Percentiles rank a stretch among this genome's conserved stretches.
Conservation (phyloP, 2,113 vertebrate species). For the Trematomus loennbergii region DNA sequence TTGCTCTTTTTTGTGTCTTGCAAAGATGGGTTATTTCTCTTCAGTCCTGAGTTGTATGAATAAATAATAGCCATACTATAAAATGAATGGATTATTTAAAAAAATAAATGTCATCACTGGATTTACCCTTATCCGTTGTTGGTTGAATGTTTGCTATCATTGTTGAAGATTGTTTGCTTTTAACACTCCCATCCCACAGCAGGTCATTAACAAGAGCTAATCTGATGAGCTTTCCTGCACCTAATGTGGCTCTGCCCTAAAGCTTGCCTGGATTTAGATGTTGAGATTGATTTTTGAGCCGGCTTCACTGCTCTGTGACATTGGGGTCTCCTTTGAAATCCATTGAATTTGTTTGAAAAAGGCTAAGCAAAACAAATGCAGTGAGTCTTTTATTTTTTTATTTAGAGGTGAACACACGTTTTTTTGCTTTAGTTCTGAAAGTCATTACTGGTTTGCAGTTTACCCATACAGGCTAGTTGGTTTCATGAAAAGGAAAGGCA, state of each 20-base stretch:
- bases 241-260: slow-evolving; percentile 23
- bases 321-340: slow-evolving; percentile 13
- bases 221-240: slow-evolving; percentile 2
- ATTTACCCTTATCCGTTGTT: not conserved
- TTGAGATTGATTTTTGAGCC: slow-evolving; percentile 30
- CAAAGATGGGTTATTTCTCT: not conserved
- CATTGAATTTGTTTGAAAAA: slow-evolving; percentile 16
- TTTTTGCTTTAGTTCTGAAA: not conserved
- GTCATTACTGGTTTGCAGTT: not conserved
- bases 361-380: not conserved
- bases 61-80: not conserved
- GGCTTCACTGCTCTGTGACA: slow-evolving; percentile 40
- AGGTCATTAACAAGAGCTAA: slow-evolving; percentile 46
- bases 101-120: not conserved
- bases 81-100: no score
- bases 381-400: not conserved
- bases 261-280: slow-evolving; percentile 26
- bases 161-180: not conserved
- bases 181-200: not conserved
- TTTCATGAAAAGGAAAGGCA: not conserved
- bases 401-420: not conserved
- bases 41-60: not conserved
- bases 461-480: not conserved
- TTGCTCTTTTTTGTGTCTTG: not conserved
- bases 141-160: not conserved